Base-by-base conservation (phyloP, 2,113 vertebrate species). In the Crypturellus undulatus region DNA sequence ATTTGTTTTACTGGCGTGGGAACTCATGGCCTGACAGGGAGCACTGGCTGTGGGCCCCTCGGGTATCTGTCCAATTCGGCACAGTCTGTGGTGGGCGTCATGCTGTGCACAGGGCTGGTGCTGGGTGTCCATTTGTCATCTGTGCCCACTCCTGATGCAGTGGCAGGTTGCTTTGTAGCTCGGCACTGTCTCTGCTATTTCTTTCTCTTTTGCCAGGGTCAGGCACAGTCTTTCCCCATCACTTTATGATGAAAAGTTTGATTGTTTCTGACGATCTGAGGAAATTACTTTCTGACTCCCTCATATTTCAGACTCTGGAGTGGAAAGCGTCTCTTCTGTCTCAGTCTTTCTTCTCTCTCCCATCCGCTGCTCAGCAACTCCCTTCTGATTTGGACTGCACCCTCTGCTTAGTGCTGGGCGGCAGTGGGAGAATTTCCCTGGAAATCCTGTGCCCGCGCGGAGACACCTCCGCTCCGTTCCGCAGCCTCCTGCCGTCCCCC, bases 241-340 rank as follows among this genome's bases (percentile, higher is more conserved):
- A 2, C 43, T 93, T 93, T 73, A 90, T 86, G 89, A 95, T 95
- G 90, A 96, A 94, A 96, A 96, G 93, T 95, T 90, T 91, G 81
- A 97, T 92, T 80, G 91, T 95, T 94, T 95, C 92, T 73, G 88
- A 84, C 88, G 80, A 96, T 95, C 72, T 93, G 90, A 96, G 95
- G 93, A 96, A 96, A 95, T 93, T 64, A 89, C 90, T 94, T 92
- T 87, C 79, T 83, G 62, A 68, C 51, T 93, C 82, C 79, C 79
- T 95, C 85, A 15, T 94, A 78, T 93, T 93, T 96, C 93, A 95
- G 85, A 87, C 76, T 86, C 58, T 86, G 85, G 72, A 92, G 72
- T 89, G 77, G 92, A 90, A 97, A 84, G 82, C 32, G 88, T 65
- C 93, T 93, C 21, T 81, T 88, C 83, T 81, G 52, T 78, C 87